These are phyloP conservation scores for Tapirus indicus DNA, from an alignment of 2,797 vertebrate genomes.

Conservation along the genomic window DNA sequence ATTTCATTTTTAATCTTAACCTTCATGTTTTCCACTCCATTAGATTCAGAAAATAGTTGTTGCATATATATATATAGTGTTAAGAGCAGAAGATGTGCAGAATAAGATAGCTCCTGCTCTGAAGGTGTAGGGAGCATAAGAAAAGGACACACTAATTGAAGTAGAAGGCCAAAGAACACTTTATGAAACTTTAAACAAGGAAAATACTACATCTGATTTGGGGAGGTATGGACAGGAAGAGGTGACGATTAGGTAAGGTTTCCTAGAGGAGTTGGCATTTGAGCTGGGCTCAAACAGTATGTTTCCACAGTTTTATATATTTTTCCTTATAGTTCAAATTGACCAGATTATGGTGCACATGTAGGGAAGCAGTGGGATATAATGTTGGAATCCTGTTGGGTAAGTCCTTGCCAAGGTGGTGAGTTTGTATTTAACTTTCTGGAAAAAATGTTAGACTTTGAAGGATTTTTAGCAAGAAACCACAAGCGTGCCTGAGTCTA, in stretches of 20 bases:
- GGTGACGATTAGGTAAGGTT: not conserved
- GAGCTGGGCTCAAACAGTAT: not conserved
- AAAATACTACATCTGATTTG: not conserved
- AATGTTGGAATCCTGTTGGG: not conserved
- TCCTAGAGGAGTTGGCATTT: not conserved
- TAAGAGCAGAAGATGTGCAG: not conserved
- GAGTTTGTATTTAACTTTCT: slow-evolving; percentile 5
- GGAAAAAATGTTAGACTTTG: not conserved
- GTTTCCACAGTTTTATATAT: not conserved
- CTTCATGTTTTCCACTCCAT: not conserved
- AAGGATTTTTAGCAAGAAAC: not conserved
- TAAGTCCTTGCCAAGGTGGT: not conserved
- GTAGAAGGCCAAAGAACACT: not conserved
- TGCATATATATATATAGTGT: not conserved
- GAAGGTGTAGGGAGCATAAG: not conserved
- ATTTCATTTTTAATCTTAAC: not conserved
- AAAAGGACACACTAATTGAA: not conserved
- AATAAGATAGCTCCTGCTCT: not conserved
- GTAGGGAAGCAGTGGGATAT: not conserved
- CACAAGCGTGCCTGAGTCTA: not conserved
- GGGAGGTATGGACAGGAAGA: not conserved
- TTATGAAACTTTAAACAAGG: slow-evolving; percentile 22
- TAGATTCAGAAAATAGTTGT: not conserved
- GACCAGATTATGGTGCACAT: not conserved
- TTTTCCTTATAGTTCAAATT: not conserved